These are phyloP conservation scores for Cyanocitta stelleri DNA, from an alignment of 2,113 vertebrate species.

Conservation along the genomic window DNA sequence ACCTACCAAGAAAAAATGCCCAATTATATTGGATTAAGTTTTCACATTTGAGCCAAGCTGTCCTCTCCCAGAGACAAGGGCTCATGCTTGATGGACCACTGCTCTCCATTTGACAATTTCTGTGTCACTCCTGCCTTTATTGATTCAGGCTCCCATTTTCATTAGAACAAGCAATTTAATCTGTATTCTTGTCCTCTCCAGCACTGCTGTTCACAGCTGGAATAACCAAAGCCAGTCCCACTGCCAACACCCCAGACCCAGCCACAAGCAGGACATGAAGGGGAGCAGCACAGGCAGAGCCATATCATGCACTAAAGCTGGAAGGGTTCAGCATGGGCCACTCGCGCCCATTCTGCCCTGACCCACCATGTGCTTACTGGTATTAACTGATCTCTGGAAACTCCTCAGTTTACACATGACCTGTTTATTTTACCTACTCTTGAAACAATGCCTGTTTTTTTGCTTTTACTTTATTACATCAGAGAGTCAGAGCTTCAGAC, in stretches of 20 bases:
- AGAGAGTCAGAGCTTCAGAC: neutral
- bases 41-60: neutral
- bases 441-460: neutral
- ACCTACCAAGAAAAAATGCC: neutral
- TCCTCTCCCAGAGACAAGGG: neutral
- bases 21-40: neutral
- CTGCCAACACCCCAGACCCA: neutral
- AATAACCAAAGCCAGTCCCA: neutral
- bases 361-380: neutral
- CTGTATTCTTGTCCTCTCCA: neutral
- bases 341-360: neutral
- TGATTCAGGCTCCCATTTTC: neutral
- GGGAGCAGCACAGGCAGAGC: fast-evolving
- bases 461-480: neutral
- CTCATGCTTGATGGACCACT: neutral
- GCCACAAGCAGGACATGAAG: fast-evolving
- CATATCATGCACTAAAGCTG: fast-evolving
- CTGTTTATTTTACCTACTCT: neutral
- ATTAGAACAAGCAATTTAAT: neutral
- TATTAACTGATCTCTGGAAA: neutral
- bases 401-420: neutral
- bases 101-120: neutral
- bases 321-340: neutral
- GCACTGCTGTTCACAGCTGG: neutral
- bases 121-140: neutral